Conservation (phyloP, 2,797 vertebrate genomes). For the Karalla daura region DNA sequence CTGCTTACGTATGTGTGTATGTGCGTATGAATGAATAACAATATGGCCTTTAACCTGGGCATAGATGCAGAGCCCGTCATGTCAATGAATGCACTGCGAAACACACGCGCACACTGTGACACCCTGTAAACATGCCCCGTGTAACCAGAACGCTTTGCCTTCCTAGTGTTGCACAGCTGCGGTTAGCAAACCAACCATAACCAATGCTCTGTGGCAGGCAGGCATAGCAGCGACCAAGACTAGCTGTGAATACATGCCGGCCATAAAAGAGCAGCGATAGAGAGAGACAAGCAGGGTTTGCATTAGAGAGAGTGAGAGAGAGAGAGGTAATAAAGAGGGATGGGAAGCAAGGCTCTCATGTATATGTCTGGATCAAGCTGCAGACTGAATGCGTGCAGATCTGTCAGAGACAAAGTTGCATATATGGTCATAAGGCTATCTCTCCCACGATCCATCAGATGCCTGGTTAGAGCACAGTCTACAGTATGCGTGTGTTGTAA, state of each 20-base stretch:
- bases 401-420: constrained; percentile 37
- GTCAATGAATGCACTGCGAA: constrained; percentile 27
- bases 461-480: constrained; percentile 1
- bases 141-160: constrained; percentile 45
- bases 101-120: constrained; percentile 28
- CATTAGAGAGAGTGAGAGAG: constrained; percentile 17
- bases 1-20: constrained; percentile 1
- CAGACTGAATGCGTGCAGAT: constrained; percentile 25
- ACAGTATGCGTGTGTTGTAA: constrained; percentile 32
- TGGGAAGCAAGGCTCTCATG: constrained; percentile 21
- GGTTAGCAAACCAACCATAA: constrained; percentile 63
- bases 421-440: constrained; percentile 32
- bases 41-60: constrained; percentile 53
- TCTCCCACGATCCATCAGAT: neutral
- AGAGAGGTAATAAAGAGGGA: constrained; percentile 18
- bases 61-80: constrained; percentile 30
- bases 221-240: constrained; percentile 59
- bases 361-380: too few relatives aligned
- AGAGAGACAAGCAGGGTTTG: constrained; percentile 14
- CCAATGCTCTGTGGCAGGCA: constrained; percentile 64
- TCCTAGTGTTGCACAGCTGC: constrained; percentile 61
- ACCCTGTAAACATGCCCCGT: constrained; percentile 43
- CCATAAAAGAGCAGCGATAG: constrained; percentile 43
- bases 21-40: constrained; percentile 30
- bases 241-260: constrained; percentile 58